Percentiles rank a stretch among this genome's conserved stretches.
These are phyloP conservation scores for Notiomystis cincta DNA, from an alignment of 2,113 vertebrate genomes.

Conservation along the genomic window DNA sequence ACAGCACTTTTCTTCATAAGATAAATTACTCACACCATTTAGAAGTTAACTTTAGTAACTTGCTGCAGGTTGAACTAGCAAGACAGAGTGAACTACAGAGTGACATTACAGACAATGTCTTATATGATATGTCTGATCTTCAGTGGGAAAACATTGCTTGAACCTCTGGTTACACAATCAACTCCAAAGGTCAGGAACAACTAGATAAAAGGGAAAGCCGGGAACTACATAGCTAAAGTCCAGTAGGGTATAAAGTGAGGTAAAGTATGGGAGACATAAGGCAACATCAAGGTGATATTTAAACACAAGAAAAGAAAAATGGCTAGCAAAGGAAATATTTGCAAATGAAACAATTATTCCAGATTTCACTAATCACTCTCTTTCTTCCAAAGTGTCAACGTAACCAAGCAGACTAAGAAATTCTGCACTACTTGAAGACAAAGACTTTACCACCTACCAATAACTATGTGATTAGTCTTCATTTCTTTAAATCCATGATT, in stretches of 20 bases:
- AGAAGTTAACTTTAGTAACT: background rate
- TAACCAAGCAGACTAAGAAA: background rate
- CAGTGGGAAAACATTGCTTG: background rate
- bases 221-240: slow-evolving; percentile 24
- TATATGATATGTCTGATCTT: background rate
- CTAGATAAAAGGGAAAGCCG: slow-evolving; percentile 5
- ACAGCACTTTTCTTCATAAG: background rate
- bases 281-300: background rate
- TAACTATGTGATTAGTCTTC: background rate
- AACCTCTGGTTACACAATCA: background rate
- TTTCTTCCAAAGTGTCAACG: background rate
- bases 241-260: background rate
- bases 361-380: background rate
- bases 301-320: background rate
- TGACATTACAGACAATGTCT: background rate
- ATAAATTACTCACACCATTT: background rate
- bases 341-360: background rate
- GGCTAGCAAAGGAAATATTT: background rate
- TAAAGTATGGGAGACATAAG: background rate
- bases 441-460: background rate
- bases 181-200: slow-evolving; percentile 8
- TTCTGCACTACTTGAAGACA: background rate
- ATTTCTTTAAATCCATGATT: background rate
- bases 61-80: background rate
- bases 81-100: background rate